phyloP scores from a whole-genome alignment of 2,113 vertebrate species.

The Numida meleagris region DNA sequence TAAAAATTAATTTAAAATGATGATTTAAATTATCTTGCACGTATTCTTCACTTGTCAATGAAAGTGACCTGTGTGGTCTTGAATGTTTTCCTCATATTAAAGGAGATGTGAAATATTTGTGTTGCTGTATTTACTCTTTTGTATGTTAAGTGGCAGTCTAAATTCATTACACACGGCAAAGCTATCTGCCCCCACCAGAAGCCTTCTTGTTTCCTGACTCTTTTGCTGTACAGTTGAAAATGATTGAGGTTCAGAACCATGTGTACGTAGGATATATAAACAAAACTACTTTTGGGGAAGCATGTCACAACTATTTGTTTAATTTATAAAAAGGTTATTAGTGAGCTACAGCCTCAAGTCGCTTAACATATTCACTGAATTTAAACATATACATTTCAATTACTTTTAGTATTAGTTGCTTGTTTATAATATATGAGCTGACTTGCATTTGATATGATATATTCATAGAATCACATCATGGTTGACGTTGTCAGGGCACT shows the following conservation, averaged over 20 bases:
- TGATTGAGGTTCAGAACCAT: background rate
- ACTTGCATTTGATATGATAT: background rate
- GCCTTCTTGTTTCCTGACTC: background rate
- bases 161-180: background rate
- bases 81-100: background rate
- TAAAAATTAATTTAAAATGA: background rate
- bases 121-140: background rate
- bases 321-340: background rate
- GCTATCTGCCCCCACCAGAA: rapidly evolving
- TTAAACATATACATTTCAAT: background rate
- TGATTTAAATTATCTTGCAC: background rate
- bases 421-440: background rate
- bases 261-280: background rate
- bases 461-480: background rate
- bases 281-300: background rate
- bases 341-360: background rate
- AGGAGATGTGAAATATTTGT: background rate
- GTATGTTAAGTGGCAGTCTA: background rate
- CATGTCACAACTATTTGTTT: background rate
- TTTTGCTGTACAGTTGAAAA: background rate
- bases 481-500: background rate
- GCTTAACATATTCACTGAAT: background rate
- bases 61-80: background rate
- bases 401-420: background rate
- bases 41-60: background rate